These are phyloP conservation scores for Remorina albescens DNA, from an alignment of 2,797 vertebrate species.

Conservation along the genomic window DNA sequence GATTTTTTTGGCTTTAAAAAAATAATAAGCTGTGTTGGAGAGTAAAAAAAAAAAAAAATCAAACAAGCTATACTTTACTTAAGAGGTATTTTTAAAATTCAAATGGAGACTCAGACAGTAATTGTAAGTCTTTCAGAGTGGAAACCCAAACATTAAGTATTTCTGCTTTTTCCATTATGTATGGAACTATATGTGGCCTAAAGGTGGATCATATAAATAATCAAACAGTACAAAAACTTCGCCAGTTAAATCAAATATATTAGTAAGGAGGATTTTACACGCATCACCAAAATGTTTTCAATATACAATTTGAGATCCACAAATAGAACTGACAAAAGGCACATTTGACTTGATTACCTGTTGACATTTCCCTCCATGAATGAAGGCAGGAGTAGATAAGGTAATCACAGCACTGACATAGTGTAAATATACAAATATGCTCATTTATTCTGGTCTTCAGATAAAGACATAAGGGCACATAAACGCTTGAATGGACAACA, in stretches of 20 bases:
- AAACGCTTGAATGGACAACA: conserved; percentile 70
- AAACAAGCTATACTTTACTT: conserved; percentile 29
- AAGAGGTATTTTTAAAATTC: conserved; percentile 46
- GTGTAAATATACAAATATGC: conserved; percentile 80
- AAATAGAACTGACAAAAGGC: conserved; percentile 62
- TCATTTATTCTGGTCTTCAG: conserved; percentile 71
- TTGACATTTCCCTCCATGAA: conserved; percentile 73
- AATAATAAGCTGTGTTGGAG: conserved; percentile 8
- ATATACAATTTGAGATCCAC: conserved; percentile 50
- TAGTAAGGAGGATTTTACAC: conserved; percentile 37
- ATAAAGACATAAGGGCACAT: conserved; percentile 77
- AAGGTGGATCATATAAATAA: conserved; percentile 73
- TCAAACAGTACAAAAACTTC: conserved; percentile 59
- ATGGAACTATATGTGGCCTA: conserved; percentile 50
- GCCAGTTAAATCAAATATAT: conserved; percentile 48
- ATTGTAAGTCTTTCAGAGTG: conserved; percentile 58
- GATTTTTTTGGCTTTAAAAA: conserved; percentile 9
- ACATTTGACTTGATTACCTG: conserved; percentile 78
- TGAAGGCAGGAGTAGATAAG: conserved; percentile 72
- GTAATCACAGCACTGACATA: conserved; percentile 67
- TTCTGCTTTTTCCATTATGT: conserved; percentile 59
- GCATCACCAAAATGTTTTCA: conserved; percentile 54
- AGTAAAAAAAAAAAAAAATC: not conserved
- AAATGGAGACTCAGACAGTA: conserved; percentile 52
- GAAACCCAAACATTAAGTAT: conserved; percentile 69